Evolutionary conservation across 2,797 vertebrate genomes (phyloP), one percentile per base, ranked within the genome.

Genomic region (Enteromius unitaeniatus): DNA sequence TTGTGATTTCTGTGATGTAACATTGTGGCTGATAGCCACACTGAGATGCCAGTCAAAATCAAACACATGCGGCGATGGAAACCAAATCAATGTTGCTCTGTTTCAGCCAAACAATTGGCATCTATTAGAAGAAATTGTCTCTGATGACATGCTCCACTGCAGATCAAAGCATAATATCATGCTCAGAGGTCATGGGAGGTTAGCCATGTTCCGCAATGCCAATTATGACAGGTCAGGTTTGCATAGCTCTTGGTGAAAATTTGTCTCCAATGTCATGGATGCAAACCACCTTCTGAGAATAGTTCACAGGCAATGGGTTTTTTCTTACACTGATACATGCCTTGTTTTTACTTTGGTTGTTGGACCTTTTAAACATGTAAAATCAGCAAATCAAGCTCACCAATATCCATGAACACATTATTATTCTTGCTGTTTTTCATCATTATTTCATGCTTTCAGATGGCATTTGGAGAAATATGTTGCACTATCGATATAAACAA

Each of bases 81-180:
- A 53, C 23, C 1, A 2, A 65, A 78, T 47, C 15, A 78, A 28
- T 78, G 23, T 31, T 1, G 42, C 28, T 73, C 53, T 49, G 53
- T 72, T 81, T 60, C 5, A 9, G 65, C 47, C 40, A 82, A 88
- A 92, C 90, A 93, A 89, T 87, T 76, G 72, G 81, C 73, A 85
- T 90, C 88, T 91, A 91, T 92, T 79, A 81, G 88, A 86, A 86
- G 74, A 84, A 86, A 87, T 84, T 19, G 74, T 53, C 13, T 69
- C 70, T 26, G 88, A 87, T 87, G 86, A 88, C 79, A 81, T 76
- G 49, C 64, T 11, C 69, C 62, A 26, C 49, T 79, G 65, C 31
- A 83, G 86, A 90, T 92, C 88, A 92, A 91, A 91, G 85, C 86
- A 85, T 65, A 72, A 62, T 69, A 72, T 60, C 85, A 86, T 88